These are phyloP conservation scores for Trogon surrucura DNA, from an alignment of 2,113 vertebrate species.

Conservation along the genomic window DNA sequence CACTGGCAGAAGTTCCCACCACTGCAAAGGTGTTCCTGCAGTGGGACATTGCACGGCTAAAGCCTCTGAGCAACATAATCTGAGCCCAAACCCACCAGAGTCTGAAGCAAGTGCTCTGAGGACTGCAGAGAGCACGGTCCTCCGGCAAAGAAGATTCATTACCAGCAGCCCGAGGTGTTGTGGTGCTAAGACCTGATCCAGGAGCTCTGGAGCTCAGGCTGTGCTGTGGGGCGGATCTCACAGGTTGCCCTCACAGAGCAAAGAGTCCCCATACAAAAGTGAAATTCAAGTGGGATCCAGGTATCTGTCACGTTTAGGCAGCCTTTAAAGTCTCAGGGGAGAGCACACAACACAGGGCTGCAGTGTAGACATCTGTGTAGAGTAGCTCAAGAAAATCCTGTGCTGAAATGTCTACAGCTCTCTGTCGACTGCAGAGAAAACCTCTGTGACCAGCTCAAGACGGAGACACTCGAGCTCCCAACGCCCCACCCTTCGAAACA, in stretches of 20 bases:
- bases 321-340: neutral
- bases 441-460: neutral
- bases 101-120: neutral
- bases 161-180: neutral
- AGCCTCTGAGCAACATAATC: neutral
- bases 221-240: neutral
- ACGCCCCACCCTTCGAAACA: neutral
- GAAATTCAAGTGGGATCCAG: neutral
- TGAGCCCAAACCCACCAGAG: neutral
- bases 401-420: neutral
- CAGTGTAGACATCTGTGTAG: rapidly evolving
- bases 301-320: neutral
- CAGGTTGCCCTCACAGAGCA: neutral
- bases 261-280: neutral
- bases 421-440: neutral
- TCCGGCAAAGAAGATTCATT: neutral
- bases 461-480: neutral
- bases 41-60: neutral
- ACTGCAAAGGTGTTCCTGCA: too few relatives aligned
- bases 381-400: neutral
- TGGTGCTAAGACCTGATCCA: neutral
- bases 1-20: neutral
- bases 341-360: neutral
- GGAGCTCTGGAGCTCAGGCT: neutral
- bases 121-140: neutral